A percentile compares a stretch with the other conserved stretches of the same genome.
These are phyloP conservation scores for Catagonus wagneri DNA, from an alignment of 2,113 vertebrate species.

Conservation along the genomic window DNA sequence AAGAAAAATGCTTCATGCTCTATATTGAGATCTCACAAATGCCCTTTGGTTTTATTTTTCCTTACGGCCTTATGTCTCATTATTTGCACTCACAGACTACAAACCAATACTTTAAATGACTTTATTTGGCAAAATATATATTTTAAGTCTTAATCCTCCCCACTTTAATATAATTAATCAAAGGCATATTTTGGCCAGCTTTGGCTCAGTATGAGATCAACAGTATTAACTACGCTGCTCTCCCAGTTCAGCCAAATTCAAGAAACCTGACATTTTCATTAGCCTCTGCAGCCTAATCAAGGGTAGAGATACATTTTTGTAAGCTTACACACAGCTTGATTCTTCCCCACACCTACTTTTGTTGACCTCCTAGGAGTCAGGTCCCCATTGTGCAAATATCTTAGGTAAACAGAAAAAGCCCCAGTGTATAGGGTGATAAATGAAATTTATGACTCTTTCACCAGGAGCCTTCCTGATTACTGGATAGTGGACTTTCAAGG, in stretches of 20 bases:
- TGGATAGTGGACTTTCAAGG: not conserved
- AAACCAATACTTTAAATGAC: not conserved
- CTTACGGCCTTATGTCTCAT: not conserved
- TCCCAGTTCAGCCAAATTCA: constrained; percentile 32
- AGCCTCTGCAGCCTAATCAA: not conserved
- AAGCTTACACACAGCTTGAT: not conserved
- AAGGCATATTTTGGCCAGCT: not conserved
- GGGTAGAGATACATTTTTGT: not conserved
- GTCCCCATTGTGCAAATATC: not conserved
- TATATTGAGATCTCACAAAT: not conserved
- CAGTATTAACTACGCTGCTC: not conserved
- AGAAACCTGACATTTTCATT: constrained; percentile 15
- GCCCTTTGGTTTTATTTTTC: not conserved
- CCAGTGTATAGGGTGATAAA: rapidly evolving
- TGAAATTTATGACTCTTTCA: not conserved
- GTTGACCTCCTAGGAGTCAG: not conserved
- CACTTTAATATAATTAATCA: constrained; percentile 43
- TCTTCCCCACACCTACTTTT: not conserved
- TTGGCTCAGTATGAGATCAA: not conserved
- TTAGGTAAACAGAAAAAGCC: not conserved
- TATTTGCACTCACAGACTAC: not conserved
- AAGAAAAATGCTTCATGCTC: not conserved
- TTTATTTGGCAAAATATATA: not conserved
- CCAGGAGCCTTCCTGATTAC: not conserved
- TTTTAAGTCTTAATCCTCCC: not conserved